These are phyloP conservation scores for Ispidina picta DNA, from an alignment of 2,797 vertebrate genomes.

Conservation along the genomic window DNA sequence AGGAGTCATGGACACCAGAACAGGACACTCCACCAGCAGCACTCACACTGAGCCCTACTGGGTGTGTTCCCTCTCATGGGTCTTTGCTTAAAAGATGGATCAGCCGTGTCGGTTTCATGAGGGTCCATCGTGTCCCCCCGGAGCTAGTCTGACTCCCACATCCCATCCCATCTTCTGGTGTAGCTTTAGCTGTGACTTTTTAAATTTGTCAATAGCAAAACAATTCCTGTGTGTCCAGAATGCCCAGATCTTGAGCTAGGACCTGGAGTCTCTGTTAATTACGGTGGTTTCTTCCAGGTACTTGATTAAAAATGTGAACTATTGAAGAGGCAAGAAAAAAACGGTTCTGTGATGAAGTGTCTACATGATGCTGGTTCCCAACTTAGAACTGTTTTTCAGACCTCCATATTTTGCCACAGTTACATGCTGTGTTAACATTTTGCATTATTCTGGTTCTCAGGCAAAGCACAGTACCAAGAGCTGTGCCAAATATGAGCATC, in stretches of 20 bases:
- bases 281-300: background rate
- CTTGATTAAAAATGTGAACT: background rate
- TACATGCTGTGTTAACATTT: background rate
- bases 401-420: background rate
- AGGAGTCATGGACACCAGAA: background rate
- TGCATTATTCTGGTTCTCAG: background rate
- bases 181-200: background rate
- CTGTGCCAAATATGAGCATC: background rate
- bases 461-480: background rate
- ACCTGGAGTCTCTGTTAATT: background rate
- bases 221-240: background rate
- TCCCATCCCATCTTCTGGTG: background rate
- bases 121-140: no score
- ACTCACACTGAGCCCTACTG: background rate
- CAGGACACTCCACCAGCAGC: accelerated
- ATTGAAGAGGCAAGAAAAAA: background rate
- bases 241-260: background rate
- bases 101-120: background rate
- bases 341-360: background rate
- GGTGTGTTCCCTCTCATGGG: background rate
- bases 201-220: background rate
- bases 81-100: background rate
- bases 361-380: background rate
- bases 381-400: background rate
- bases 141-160: background rate